Evolutionary conservation across 2,888 invertebrate species (phyloP).

Genomic region (Parelbella ahira): DNA sequence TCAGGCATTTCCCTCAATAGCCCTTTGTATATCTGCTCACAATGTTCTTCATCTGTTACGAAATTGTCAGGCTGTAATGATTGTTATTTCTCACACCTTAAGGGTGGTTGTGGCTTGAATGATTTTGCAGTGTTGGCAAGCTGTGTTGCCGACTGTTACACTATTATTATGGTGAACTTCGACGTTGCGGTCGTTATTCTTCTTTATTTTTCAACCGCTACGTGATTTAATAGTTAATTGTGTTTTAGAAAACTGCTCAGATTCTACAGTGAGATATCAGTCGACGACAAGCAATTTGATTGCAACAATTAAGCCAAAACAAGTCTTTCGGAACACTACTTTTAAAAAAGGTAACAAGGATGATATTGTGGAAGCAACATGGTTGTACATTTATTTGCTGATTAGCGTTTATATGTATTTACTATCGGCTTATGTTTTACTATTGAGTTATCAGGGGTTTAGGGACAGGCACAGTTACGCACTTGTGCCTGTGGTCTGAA

Average conservation of each 20-base stretch:
- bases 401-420: no score
- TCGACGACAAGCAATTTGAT: no score
- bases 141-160: conserved; percentile 16
- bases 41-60: background rate
- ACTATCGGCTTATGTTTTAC: no score
- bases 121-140: background rate
- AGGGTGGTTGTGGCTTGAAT: conserved; percentile 1
- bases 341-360: no score
- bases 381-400: background rate
- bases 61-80: background rate
- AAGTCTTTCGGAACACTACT: no score
- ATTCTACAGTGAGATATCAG: conserved; percentile 34
- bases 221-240: conserved; percentile 52
- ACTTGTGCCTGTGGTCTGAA: no score
- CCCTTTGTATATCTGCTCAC: conserved; percentile 16
- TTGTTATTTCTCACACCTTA: background rate
- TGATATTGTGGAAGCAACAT: background rate
- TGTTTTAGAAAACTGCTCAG: conserved; percentile 28
- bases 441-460: no score
- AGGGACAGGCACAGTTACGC: no score
- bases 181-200: conserved; percentile 35
- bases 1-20: conserved; percentile 19
- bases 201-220: conserved; percentile 36
- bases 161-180: conserved; percentile 30
- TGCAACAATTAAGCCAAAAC: no score